phyloP scores from a whole-genome alignment of 2,113 vertebrate species.

The Macroglossus sobrinus region DNA sequence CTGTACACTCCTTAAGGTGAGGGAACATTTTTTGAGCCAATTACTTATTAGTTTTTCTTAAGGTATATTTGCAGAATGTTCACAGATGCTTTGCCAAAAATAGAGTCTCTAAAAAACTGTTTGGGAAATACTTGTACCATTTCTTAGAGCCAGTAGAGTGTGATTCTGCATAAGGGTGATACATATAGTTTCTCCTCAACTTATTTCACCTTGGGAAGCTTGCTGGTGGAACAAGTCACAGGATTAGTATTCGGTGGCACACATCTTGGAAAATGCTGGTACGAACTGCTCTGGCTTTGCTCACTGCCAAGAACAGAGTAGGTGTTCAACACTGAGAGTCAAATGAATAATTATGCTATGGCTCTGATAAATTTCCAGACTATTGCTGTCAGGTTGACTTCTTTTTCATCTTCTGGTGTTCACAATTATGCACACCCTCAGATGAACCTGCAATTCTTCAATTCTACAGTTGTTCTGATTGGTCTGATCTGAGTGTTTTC shows the following conservation, averaged over 20 bases:
- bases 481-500: background rate
- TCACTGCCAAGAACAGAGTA: background rate
- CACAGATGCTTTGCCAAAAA: conserved; percentile 36
- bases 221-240: background rate
- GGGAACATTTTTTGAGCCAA: background rate
- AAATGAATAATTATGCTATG: background rate
- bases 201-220: background rate
- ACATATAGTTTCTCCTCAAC: background rate
- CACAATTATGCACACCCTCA: background rate
- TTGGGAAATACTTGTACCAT: background rate
- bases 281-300: background rate
- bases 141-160: background rate
- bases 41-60: background rate
- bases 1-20: background rate
- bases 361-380: background rate
- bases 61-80: background rate
- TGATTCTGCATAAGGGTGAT: background rate
- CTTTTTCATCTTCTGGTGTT: background rate
- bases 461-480: background rate
- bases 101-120: background rate
- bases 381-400: background rate
- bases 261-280: background rate
- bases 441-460: background rate
- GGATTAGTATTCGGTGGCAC: too few species aligned
- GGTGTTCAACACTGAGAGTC: background rate